Evolutionary conservation across 2,113 vertebrate genomes (phyloP).

Genomic region (Centropus unirufus): DNA sequence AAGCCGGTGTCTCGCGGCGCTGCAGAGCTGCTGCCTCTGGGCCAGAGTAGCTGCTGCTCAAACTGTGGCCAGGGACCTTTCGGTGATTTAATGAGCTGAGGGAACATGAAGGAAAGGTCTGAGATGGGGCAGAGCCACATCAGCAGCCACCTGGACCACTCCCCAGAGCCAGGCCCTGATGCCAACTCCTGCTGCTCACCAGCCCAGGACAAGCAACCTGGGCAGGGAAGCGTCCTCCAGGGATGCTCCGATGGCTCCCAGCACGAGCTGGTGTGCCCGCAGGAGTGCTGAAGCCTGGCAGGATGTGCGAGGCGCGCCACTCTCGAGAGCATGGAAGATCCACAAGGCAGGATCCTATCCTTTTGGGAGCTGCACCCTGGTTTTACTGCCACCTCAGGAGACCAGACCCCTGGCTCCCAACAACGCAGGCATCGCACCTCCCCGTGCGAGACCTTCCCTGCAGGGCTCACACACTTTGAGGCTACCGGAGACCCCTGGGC

Average conservation of each 20-base stretch:
- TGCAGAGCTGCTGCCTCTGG: background rate
- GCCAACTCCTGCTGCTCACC: background rate
- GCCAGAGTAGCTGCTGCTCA: background rate
- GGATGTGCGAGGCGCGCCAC: background rate
- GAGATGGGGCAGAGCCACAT: background rate
- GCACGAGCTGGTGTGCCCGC: accelerated
- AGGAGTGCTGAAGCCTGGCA: background rate
- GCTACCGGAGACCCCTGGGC: background rate
- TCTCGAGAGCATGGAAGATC: background rate
- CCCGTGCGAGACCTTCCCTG: accelerated
- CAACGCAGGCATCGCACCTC: accelerated
- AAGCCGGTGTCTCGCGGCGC: background rate
- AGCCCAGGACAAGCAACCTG: accelerated
- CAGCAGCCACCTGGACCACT: background rate
- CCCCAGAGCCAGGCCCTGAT: accelerated
- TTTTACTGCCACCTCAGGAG: background rate
- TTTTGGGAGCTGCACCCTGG: background rate
- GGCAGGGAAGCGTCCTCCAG: accelerated
- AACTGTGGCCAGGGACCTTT: background rate
- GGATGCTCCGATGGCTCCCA: background rate
- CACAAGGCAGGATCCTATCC: background rate
- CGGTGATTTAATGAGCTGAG: background rate
- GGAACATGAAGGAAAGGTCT: background rate
- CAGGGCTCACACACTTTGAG: background rate
- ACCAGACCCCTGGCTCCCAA: background rate